Evolutionary conservation across 2,113 vertebrate genomes (phyloP), one percentile per base, ranked within the genome.

Genomic region (Cygnus atratus): DNA sequence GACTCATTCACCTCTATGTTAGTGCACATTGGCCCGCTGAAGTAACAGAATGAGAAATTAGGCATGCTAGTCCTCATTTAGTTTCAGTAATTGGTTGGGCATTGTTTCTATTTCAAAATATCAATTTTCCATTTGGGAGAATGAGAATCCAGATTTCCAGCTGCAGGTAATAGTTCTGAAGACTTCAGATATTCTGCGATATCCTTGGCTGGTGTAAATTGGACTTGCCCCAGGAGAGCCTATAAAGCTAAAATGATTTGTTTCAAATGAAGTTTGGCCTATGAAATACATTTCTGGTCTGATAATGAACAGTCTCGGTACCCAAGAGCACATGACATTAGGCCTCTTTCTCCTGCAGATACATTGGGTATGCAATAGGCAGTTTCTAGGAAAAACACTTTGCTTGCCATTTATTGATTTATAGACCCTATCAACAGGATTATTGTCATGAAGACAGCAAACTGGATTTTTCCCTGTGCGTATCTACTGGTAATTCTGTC

Each of bases 31-130:
- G 4, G 28, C 35, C 4, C 1, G 37, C 39, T 37, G 35, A 79
- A 87, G 66, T 4, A 93, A 66, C 25, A 70, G 76, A 84, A 92
- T 41, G n/a, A 58, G 50, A 95, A 95, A 96, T 73, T 48, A 76
- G 54, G 44, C 44, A 62, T 66, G 11, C 18, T 79, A 75, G 63
- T 92, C 50, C 33, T 65, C 61, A 50, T 85, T 73, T 16, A 54
- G 48, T 73, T 85, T 79, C 71, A 58, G 31, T 33, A 93, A 92
- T 92, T 87, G 92, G 33, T 68, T 82, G 61, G 26, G 20, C 33
- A 76, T 72, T 78, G 41, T 82, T 91, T 96, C 77, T 93, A 15
- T 82, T 92, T 94, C 48, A 16, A 92, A 95, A 84, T 73, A 76
- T 16, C 70, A 79, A 62, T 73, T 73, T 78, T 76, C n/a, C 33